Percentiles rank a stretch among this genome's conserved stretches.
Evolutionary conservation across 2,113 vertebrate genomes (phyloP).

Genomic region (Perognathus longimembris): DNA sequence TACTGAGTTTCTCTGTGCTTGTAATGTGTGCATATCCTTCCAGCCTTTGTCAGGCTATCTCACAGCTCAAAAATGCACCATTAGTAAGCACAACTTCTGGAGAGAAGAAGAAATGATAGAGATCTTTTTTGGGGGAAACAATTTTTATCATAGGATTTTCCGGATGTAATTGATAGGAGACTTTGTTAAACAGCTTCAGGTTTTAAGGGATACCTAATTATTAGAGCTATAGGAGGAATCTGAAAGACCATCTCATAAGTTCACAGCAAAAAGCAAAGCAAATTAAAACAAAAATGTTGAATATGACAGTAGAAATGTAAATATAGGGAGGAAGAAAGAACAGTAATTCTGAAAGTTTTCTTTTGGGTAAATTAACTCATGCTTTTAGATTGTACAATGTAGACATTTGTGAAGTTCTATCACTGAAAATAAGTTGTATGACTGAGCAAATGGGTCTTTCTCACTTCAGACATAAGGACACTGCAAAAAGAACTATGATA

Average conservation of each 20-base stretch:
- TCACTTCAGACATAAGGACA: not conserved
- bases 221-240: not conserved
- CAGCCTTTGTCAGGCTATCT: fast-evolving
- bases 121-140: not conserved
- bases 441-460: not conserved
- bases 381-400: not conserved
- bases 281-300: not conserved
- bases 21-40: not conserved
- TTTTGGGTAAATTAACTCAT: not conserved
- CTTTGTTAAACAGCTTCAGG: not conserved
- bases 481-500: not conserved
- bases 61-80: too few species aligned
- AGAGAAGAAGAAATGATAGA: not conserved
- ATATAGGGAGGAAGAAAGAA: not conserved
- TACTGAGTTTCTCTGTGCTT: not conserved
- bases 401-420: not conserved
- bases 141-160: not conserved
- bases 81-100: not conserved
- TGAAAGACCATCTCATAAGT: not conserved
- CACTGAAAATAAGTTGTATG: not conserved
- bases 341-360: not conserved
- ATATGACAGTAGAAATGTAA: not conserved
- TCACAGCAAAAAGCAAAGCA: not conserved
- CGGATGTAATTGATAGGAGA: not conserved
- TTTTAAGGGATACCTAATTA: not conserved